A percentile compares a stretch with the other conserved stretches of the same genome.
These are phyloP conservation scores for Allolobophora icterica DNA, from an alignment of 2,888 invertebrate species.

Conservation along the genomic window DNA sequence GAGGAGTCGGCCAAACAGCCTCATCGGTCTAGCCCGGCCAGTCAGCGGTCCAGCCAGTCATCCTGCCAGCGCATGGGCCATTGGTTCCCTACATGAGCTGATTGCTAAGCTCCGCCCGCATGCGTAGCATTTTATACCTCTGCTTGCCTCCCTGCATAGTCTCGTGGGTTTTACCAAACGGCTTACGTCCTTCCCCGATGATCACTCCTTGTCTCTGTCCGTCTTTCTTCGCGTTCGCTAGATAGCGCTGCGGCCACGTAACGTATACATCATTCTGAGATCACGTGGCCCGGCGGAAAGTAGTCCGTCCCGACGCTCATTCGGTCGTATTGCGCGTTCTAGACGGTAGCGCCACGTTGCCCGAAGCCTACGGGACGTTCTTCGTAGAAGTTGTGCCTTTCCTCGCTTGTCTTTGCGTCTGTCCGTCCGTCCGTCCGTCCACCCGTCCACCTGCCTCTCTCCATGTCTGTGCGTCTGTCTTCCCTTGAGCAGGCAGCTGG, in stretches of 20 bases:
- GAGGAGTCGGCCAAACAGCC: background rate
- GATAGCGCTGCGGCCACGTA: background rate
- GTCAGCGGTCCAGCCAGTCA: background rate
- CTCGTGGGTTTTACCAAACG: background rate
- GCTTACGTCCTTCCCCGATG: background rate
- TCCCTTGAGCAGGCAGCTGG: background rate
- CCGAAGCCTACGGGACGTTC: background rate
- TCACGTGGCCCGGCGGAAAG: background rate
- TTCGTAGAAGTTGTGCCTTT: background rate
- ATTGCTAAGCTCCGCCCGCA: background rate
- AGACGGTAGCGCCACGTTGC: conserved; percentile 1
- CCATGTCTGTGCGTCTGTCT: background rate
- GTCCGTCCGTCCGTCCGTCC: background rate
- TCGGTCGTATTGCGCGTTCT: background rate
- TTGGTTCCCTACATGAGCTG: background rate
- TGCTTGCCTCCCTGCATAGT: background rate
- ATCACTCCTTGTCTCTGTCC: background rate
- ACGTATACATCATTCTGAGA: background rate
- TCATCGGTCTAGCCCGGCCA: background rate
- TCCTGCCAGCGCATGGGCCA: background rate
- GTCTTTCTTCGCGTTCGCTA: background rate
- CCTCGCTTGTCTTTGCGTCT: background rate
- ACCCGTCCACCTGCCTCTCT: background rate
- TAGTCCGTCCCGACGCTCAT: background rate
- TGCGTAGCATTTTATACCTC: background rate